Evolutionary conservation across 2,888 invertebrate genomes (phyloP), one percentile per base, ranked within the genome.

Genomic region (Homarus gammarus): DNA sequence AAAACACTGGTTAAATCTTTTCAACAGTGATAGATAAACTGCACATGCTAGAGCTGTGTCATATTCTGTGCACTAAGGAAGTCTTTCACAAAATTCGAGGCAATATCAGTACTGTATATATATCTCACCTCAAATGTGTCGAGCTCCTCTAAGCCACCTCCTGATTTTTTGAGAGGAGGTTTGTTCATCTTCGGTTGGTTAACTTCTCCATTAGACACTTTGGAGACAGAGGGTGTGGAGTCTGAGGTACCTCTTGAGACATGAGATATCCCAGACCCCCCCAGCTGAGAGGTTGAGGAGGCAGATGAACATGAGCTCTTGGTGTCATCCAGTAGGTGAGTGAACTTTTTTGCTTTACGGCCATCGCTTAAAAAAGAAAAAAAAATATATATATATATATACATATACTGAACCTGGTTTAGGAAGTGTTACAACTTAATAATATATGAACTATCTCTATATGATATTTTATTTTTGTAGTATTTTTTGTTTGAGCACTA

Each of bases 241-340:
- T 81, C 64, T 33, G 61, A 81, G 27, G 81, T 81, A 56, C 36
- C 51, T 33, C 31, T 81, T n/a, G 56, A 49, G 38, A 18, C 27
- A 40, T 82, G 77, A 8, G 73, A 81, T 12, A 77, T 40, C 10
- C 36, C 83, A n/a, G 90, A 78, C 18, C 64, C 86, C 1, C 73
- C 85, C 22, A 64, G 27, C 22, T 73, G 73, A 38, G 90, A 90
- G n/a, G 44, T 27, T 18, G 86, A 82, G 15, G 90, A 90, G 18
- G 86, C 31, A 40, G 90, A 87, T 2, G 83, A 87, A 70, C 87
- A 90, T 40, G 75, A 77, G 70, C 90, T 90, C n/a, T 86, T 90
- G 31, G 56, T 51, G 31, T 90, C 90, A n/a, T 90, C 87, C 38
- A 90, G 56, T 6, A 90, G 83, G 51, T 90, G 90, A 2, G 87